These are phyloP conservation scores for Euthynnus affinis DNA, from an alignment of 2,797 vertebrate species.

Conservation along the genomic window DNA sequence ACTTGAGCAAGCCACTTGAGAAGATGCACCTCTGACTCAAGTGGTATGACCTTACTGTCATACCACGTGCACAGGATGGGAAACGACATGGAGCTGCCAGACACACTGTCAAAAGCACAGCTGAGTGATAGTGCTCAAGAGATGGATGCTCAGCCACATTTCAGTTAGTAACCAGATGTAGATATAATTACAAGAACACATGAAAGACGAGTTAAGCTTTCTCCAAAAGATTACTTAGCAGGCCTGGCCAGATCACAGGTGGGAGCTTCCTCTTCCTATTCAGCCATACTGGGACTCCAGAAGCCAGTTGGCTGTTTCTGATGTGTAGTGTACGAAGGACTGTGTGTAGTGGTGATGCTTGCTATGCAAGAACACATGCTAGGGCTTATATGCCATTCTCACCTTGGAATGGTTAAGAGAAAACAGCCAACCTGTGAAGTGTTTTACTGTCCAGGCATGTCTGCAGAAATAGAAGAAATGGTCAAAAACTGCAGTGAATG, in stretches of 20 bases:
- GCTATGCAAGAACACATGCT: too few relatives aligned
- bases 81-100: conserved; percentile 47
- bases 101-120: conserved; percentile 41
- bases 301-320: background rate
- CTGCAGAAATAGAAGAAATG: too few relatives aligned
- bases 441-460: too few relatives aligned
- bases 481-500: too few relatives aligned
- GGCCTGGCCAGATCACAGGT: background rate
- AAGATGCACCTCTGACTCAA: conserved; percentile 34
- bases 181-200: background rate
- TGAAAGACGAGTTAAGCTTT: background rate
- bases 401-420: too few relatives aligned
- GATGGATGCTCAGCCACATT: background rate
- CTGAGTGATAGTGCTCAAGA: background rate
- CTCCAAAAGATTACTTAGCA: background rate
- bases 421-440: too few relatives aligned
- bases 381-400: too few relatives aligned
- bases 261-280: background rate
- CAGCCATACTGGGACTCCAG: conserved; percentile 14
- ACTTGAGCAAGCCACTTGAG: conserved; percentile 40
- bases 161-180: background rate
- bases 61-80: conserved; percentile 21
- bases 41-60: conserved; percentile 38
- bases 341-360: background rate
- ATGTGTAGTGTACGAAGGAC: background rate